phyloP scores from a whole-genome alignment of 2,797 vertebrate genomes.

The Gallinago solitaria region DNA sequence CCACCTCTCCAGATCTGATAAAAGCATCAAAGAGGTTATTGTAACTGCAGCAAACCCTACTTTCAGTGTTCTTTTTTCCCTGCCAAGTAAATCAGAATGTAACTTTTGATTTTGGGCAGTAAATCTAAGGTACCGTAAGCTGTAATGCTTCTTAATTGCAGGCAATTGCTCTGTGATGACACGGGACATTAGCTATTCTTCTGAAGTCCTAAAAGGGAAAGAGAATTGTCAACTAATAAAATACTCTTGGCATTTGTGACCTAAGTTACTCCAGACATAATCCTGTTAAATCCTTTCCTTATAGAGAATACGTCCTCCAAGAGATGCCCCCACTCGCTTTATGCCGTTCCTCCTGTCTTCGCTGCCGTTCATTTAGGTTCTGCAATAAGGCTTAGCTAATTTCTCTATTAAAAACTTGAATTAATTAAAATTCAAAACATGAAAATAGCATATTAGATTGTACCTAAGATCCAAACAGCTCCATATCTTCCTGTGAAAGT shows the following conservation, averaged over 20 bases:
- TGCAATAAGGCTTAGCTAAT: neutral
- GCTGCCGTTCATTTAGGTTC: neutral
- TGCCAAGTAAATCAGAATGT: constrained; percentile 23
- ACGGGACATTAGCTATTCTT: constrained; percentile 10
- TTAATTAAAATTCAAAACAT: neutral
- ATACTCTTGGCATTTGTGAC: constrained; percentile 7
- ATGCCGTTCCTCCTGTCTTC: neutral
- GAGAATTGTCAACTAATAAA: constrained; percentile 37
- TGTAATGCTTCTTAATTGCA: constrained; percentile 8
- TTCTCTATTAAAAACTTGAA: neutral
- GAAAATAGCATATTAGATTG: neutral
- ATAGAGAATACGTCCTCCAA: neutral
- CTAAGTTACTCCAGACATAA: constrained; percentile 23
- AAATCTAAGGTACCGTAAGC: constrained; percentile 1
- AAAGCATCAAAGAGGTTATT: constrained; percentile 23
- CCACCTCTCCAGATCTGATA: neutral
- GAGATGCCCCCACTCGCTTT: neutral
- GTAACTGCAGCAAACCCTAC: neutral
- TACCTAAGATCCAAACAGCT: neutral
- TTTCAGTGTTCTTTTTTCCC: constrained; percentile 22
- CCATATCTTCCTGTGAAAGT: neutral
- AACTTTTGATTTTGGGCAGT: constrained; percentile 31
- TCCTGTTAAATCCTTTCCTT: constrained; percentile 8
- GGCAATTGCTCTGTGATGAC: constrained; percentile 39
- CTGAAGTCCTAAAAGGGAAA: constrained; percentile 11